Conservation (phyloP, 2,797 vertebrate genomes). For the Tragopan temminckii region DNA sequence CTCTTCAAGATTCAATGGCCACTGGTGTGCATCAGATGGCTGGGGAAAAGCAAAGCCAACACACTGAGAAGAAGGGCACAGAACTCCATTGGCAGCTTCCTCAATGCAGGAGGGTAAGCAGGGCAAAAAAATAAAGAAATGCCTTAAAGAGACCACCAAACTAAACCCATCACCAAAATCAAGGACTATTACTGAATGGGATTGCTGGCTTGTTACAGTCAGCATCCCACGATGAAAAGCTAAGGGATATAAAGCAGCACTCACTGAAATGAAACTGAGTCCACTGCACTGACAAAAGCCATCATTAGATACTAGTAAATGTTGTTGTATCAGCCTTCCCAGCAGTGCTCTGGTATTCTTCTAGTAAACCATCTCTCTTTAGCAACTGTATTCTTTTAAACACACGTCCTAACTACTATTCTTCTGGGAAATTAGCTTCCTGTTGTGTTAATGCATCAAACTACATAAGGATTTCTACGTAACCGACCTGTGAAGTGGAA, state of each 20-base stretch:
- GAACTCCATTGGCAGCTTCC: background rate
- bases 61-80: accelerated
- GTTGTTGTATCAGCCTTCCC: constrained; percentile 44
- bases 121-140: background rate
- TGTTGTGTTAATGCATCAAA: constrained; percentile 45
- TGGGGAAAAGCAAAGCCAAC: background rate
- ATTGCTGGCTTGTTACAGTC: background rate
- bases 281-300: constrained; percentile 2
- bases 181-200: background rate
- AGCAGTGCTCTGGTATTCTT: constrained; percentile 50
- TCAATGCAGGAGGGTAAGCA: background rate
- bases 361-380: constrained; percentile 43
- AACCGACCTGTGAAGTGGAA: constrained; percentile 14
- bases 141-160: background rate
- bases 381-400: constrained; percentile 42
- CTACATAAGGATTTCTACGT: constrained; percentile 31
- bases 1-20: background rate
- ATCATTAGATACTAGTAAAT: background rate
- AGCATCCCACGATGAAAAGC: background rate
- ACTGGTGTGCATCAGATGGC: accelerated
- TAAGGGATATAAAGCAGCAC: background rate
- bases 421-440: constrained; percentile 62
- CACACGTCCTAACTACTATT: constrained; percentile 56
- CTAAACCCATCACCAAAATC: accelerated
- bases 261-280: constrained; percentile 10